Conservation (phyloP, 2,888 invertebrate species). For the Hyppa rectilinea region DNA sequence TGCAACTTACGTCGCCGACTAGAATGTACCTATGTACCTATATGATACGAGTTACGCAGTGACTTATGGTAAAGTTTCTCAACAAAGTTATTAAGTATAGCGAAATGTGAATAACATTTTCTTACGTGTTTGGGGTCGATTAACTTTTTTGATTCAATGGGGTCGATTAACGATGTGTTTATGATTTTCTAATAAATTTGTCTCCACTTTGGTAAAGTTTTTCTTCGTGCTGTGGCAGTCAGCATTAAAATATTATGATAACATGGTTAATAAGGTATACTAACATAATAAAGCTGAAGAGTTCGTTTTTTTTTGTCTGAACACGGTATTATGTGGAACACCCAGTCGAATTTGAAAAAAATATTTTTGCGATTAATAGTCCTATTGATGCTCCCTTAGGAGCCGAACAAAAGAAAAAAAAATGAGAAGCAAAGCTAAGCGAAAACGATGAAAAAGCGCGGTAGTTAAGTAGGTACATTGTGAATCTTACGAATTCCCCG, state of each 20-base stretch:
- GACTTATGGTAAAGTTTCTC: not conserved
- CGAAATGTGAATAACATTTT: conserved; percentile 15
- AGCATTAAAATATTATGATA: not conserved
- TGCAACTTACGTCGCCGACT: not conserved
- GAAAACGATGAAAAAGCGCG: not conserved
- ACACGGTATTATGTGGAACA: not conserved
- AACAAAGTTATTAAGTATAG: not conserved
- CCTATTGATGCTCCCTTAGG: no score
- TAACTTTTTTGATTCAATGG: not conserved
- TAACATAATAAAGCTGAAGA: not conserved
- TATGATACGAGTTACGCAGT: not conserved
- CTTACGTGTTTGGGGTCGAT: not conserved
- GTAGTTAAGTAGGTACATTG: not conserved
- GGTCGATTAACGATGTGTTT: no score
- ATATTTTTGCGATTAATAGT: not conserved
- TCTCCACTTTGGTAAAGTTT: not conserved
- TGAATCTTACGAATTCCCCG: not conserved
- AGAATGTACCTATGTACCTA: not conserved
- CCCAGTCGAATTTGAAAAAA: not conserved
- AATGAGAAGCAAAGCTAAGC: not conserved
- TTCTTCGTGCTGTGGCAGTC: not conserved
- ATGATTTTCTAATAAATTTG: no score
- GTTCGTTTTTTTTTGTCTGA: not conserved
- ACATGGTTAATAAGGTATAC: not conserved
- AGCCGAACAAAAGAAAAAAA: not conserved